These are phyloP conservation scores for Pollimyrus isidori DNA, from an alignment of 2,113 vertebrate species.

Conservation along the genomic window DNA sequence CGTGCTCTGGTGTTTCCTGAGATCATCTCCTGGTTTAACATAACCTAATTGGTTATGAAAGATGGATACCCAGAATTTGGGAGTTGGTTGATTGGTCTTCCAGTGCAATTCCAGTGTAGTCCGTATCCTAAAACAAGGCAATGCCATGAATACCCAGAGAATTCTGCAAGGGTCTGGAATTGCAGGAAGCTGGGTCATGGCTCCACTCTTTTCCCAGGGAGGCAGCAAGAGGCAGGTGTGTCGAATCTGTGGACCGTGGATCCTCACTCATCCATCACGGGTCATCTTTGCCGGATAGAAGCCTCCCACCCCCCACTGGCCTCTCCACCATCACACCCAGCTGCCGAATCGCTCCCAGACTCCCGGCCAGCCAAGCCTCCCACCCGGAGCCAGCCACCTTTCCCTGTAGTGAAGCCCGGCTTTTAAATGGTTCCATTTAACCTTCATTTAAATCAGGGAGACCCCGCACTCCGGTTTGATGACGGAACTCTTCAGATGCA, in stretches of 20 bases:
- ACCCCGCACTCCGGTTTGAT: constrained; percentile 46
- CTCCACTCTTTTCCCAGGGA: not conserved
- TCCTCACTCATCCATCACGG: not conserved
- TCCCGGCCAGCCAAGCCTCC: constrained; percentile 38
- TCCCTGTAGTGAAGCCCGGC: constrained; percentile 49
- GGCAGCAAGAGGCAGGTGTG: not conserved
- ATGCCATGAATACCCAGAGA: not conserved
- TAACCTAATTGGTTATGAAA: not conserved
- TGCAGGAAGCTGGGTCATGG: not conserved
- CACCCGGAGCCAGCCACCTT: constrained; percentile 54
- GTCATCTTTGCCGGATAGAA: not conserved
- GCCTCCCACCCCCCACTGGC: not conserved
- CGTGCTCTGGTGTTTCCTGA: not conserved
- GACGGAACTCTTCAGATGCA: constrained; percentile 56
- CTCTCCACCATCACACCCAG: constrained; percentile 8
- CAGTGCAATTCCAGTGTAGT: not conserved
- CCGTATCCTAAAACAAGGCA: not conserved
- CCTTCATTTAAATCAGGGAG: constrained; percentile 54
- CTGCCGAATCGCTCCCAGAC: constrained; percentile 46
- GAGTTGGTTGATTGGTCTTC: not conserved
- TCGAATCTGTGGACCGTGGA: not conserved
- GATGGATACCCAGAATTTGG: not conserved
- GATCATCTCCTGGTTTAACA: not conserved
- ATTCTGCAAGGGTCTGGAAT: not conserved
- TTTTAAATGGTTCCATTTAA: constrained; percentile 63